These are phyloP conservation scores for Bombus superbus DNA, from an alignment of 1,140 invertebrate genomes.

Conservation along the genomic window DNA sequence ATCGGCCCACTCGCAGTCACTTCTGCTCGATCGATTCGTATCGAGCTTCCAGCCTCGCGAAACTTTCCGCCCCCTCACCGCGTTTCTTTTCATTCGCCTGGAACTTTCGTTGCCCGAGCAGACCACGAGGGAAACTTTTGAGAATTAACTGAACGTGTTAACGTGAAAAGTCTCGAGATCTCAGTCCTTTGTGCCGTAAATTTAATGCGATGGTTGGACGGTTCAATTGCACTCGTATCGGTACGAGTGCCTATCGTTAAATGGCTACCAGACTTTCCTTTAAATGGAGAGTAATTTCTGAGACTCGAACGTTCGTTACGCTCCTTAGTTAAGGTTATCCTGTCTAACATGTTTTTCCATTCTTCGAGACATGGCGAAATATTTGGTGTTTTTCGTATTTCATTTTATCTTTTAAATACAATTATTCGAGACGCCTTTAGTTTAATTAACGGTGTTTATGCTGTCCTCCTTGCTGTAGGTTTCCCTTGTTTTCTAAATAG, in stretches of 20 bases:
- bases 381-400: no score
- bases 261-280: neutral
- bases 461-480: no score
- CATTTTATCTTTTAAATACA: no score
- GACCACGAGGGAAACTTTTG: slow-evolving; percentile 32
- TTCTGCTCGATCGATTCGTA: slow-evolving; percentile 53
- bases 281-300: neutral
- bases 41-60: slow-evolving; percentile 37
- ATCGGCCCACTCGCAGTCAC: slow-evolving; percentile 16
- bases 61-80: neutral
- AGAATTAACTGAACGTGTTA: slow-evolving; percentile 58
- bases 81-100: slow-evolving; percentile 10
- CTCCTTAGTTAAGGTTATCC: no score
- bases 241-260: slow-evolving; percentile 4
- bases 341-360: no score
- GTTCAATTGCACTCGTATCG: neutral
- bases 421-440: no score
- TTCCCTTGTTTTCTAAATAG: no score
- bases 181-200: neutral
- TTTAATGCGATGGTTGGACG: neutral
- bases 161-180: slow-evolving; percentile 23
- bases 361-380: no score
- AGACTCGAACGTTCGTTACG: no score
- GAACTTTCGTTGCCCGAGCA: slow-evolving; percentile 29
- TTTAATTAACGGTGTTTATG: no score